phyloP scores from a whole-genome alignment of 2,888 invertebrate genomes.

The Nomada flava region DNA sequence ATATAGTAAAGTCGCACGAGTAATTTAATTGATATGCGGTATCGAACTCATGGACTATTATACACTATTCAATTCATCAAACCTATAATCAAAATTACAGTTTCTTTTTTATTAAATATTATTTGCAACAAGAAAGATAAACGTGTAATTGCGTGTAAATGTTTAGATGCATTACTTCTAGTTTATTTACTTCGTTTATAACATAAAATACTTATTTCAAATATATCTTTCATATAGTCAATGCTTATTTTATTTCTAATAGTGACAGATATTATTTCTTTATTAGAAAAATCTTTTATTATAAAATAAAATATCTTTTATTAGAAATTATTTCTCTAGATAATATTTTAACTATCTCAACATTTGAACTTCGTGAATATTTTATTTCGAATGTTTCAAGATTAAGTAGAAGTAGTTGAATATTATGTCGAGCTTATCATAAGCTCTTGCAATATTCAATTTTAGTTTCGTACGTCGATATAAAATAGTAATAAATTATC shows the following conservation, averaged over 20 bases:
- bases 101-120: background rate
- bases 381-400: too few species aligned
- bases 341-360: too few species aligned
- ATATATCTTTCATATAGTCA: too few species aligned
- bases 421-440: too few species aligned
- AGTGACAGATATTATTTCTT: too few species aligned
- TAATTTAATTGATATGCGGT: background rate
- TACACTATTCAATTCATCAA: background rate
- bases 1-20: background rate
- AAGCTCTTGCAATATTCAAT: background rate
- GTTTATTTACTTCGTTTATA: background rate
- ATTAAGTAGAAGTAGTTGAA: too few species aligned
- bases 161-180: background rate
- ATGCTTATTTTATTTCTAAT: too few species aligned
- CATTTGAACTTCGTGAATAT: too few species aligned
- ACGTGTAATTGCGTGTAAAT: background rate
- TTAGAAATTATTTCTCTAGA: too few species aligned
- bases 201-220: too few species aligned
- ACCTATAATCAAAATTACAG: background rate
- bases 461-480: background rate
- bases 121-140: background rate
- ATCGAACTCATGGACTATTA: background rate
- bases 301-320: too few species aligned
- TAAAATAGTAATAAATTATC: conserved; percentile 30
- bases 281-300: too few species aligned